phyloP scores from a whole-genome alignment of 2,113 vertebrate species.

The Poicephalus meyeri region DNA sequence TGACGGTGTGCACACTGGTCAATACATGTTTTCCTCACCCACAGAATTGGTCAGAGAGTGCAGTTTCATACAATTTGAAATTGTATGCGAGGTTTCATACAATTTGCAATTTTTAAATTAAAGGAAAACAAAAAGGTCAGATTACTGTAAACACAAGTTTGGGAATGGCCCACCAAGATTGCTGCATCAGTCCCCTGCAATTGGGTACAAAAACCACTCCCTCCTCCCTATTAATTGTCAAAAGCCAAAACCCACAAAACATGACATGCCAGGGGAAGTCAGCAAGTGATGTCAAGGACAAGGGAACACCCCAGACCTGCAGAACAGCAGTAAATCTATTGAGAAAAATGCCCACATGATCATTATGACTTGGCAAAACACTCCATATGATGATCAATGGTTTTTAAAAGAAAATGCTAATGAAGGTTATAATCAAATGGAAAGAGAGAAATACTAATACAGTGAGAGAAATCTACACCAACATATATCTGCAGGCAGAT shows the following conservation, averaged over 20 bases:
- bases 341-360: background rate
- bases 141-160: background rate
- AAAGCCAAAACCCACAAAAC: background rate
- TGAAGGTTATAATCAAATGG: background rate
- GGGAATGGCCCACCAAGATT: background rate
- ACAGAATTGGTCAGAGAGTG: background rate
- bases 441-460: background rate
- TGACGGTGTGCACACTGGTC: background rate
- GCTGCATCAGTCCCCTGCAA: background rate
- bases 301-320: background rate
- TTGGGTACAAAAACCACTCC: background rate
- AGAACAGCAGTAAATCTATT: background rate
- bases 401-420: background rate
- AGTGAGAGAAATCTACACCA: background rate
- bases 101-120: background rate
- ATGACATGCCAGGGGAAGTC: background rate
- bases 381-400: rapidly evolving
- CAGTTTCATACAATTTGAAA: background rate
- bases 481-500: background rate
- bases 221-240: rapidly evolving
- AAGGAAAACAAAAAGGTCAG: background rate
- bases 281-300: background rate
- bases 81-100: background rate
- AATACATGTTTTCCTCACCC: background rate
- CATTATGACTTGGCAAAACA: background rate